Evolutionary conservation across 2,113 vertebrate genomes (phyloP).

Genomic region (Lasiurus cinereus): DNA sequence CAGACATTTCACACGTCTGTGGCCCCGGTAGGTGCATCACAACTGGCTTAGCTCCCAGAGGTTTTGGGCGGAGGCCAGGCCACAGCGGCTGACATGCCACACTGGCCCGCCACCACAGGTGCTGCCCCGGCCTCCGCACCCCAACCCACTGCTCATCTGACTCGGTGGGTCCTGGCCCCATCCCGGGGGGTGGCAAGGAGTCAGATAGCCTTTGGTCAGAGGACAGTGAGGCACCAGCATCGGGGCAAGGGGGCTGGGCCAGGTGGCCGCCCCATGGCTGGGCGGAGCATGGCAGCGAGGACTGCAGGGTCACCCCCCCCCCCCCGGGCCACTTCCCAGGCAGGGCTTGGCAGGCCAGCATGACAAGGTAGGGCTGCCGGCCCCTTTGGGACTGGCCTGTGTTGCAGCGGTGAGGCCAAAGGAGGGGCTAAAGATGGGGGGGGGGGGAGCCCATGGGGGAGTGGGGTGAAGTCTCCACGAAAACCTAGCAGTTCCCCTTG

Average conservation of each 20-base stretch:
- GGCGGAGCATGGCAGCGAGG: not conserved
- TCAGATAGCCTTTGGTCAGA: not conserved
- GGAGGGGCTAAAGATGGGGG: not conserved
- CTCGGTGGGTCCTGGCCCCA: not conserved
- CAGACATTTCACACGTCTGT: not conserved
- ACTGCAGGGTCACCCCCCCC: not conserved
- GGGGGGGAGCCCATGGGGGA: not conserved
- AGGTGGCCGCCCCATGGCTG: not conserved
- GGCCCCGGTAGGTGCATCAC: not conserved
- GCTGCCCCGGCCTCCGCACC: not conserved
- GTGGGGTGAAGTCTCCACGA: not conserved
- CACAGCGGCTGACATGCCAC: not conserved
- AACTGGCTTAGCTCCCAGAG: not conserved
- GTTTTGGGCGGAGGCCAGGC: not conserved
- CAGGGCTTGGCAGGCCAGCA: not conserved
- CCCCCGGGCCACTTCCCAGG: not conserved
- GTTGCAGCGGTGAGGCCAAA: not conserved
- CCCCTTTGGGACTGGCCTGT: not conserved
- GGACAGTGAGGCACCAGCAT: not conserved
- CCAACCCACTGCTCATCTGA: not conserved
- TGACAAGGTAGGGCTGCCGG: not conserved
- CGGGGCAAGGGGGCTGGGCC: not conserved
- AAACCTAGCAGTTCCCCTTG: not conserved
- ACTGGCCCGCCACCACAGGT: not conserved
- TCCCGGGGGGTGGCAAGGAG: not conserved